Conservation (phyloP, 2,888 invertebrate species). For the Strigamia maritima region DNA sequence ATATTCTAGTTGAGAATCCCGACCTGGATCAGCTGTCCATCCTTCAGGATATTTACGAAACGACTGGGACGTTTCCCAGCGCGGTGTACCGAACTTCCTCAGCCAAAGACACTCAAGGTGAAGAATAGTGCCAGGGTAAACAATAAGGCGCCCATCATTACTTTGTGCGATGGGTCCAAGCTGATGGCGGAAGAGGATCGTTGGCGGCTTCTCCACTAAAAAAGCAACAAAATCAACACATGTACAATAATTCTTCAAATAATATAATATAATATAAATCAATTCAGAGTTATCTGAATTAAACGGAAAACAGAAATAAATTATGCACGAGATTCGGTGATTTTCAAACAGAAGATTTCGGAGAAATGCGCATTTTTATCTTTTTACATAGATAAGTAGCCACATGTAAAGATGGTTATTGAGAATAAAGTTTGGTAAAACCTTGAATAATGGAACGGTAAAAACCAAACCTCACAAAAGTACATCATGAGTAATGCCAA, state of each 20-base stretch:
- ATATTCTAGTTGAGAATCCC: slow-evolving; percentile 75
- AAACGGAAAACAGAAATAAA: no score
- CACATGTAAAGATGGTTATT: no score
- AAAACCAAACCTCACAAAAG: no score
- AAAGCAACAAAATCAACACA: background rate
- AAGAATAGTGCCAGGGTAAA: slow-evolving; percentile 78
- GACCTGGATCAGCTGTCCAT: slow-evolving; percentile 75
- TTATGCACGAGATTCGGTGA: no score
- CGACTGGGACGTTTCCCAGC: slow-evolving; percentile 62
- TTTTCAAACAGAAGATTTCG: no score
- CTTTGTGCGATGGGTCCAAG: slow-evolving; percentile 81
- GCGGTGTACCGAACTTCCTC: slow-evolving; percentile 77
- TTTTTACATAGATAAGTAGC: no score
- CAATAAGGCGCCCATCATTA: slow-evolving; percentile 77
- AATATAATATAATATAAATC: background rate
- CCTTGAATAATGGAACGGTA: no score
- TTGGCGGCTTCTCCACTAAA: slow-evolving; percentile 78
- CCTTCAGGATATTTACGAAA: slow-evolving; percentile 69
- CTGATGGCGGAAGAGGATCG: slow-evolving; percentile 75
- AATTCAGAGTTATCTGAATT: no score
- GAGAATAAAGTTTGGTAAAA: no score
- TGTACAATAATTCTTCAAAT: background rate
- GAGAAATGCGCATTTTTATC: no score
- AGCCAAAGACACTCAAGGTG: slow-evolving; percentile 89
- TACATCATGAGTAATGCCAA: no score